Evolutionary conservation across 1,140 invertebrate genomes (phyloP).

Genomic region (silkworm (Bombyx mori)): DNA sequence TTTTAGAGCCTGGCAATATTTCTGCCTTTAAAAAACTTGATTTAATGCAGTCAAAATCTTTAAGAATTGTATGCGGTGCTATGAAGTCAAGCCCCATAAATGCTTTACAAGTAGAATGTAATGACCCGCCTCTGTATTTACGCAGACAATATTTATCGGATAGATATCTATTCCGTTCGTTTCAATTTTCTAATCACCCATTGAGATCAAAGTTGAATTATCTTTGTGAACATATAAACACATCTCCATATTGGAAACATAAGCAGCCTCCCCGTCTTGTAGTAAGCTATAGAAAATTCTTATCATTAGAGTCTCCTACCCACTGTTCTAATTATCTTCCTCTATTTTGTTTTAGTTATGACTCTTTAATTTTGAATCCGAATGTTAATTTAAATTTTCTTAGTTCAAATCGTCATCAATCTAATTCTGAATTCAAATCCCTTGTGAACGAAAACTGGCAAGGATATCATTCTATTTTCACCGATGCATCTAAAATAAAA

Average conservation of each 20-base stretch:
- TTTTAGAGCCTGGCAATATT: background rate
- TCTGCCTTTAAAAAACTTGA: constrained; percentile 8
- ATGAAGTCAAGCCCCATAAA: constrained; percentile 1
- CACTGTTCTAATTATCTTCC: no score
- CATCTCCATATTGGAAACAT: no score
- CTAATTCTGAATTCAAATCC: background rate
- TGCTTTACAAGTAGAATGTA: background rate
- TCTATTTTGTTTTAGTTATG: no score
- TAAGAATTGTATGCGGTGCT: constrained; percentile 14
- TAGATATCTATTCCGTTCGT: constrained; percentile 1
- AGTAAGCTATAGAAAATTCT: background rate
- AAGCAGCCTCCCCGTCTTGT: background rate
- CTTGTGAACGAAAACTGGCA: background rate
- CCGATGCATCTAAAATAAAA: background rate
- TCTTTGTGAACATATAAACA: background rate
- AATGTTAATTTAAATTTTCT: background rate
- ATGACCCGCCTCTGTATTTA: constrained; percentile 6
- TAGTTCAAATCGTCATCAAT: no score
- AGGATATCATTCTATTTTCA: background rate
- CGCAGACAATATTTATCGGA: constrained; percentile 12
- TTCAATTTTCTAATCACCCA: constrained; percentile 4
- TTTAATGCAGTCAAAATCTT: constrained; percentile 15
- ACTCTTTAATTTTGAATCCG: background rate
- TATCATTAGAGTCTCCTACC: background rate
- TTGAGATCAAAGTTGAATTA: constrained; percentile 5